A percentile compares a stretch with the other conserved stretches of the same genome.
Conservation (phyloP, 2,113 vertebrate genomes). For the Brachyhypopomus gauderio region DNA sequence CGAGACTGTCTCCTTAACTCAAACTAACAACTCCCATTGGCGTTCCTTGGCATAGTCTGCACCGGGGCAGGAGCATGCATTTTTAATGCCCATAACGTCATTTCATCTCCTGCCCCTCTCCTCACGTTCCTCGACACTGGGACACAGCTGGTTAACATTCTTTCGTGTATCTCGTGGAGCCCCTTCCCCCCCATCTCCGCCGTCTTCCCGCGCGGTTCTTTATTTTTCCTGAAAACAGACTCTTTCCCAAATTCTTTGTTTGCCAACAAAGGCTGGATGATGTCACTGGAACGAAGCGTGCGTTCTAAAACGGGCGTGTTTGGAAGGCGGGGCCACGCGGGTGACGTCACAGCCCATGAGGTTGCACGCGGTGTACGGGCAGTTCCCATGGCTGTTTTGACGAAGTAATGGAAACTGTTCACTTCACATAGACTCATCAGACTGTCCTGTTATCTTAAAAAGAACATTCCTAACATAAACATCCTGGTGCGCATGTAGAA, state of each 20-base stretch:
- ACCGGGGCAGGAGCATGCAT: slow-evolving; percentile 34
- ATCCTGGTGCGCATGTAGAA: background rate
- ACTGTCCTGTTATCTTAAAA: no score
- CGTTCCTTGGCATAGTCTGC: background rate
- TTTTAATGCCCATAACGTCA: slow-evolving; percentile 41
- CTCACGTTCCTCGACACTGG: slow-evolving; percentile 14
- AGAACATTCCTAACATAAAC: no score
- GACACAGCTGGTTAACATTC: slow-evolving; percentile 11
- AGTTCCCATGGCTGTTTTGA: background rate
- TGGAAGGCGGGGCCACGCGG: slow-evolving; percentile 51
- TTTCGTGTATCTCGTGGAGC: slow-evolving; percentile 31
- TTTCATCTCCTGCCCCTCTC: slow-evolving; percentile 3
- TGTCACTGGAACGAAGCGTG: slow-evolving; percentile 64
- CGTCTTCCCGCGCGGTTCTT: slow-evolving; percentile 54
- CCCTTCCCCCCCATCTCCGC: slow-evolving; percentile 33
- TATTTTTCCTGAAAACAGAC: slow-evolving; percentile 74
- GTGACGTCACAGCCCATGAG: slow-evolving; percentile 51
- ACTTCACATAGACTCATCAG: background rate
- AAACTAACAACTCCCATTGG: background rate
- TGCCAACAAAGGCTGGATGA: slow-evolving; percentile 70
- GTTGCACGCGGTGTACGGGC: slow-evolving; percentile 7
- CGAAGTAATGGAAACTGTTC: background rate
- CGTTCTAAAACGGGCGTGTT: slow-evolving; percentile 50
- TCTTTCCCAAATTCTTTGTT: slow-evolving; percentile 70
- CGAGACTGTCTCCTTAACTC: slow-evolving; percentile 32